A percentile compares a stretch with the other conserved stretches of the same genome.
Conservation (phyloP, 2,888 invertebrate species). For the Lithophane leautieri region DNA sequence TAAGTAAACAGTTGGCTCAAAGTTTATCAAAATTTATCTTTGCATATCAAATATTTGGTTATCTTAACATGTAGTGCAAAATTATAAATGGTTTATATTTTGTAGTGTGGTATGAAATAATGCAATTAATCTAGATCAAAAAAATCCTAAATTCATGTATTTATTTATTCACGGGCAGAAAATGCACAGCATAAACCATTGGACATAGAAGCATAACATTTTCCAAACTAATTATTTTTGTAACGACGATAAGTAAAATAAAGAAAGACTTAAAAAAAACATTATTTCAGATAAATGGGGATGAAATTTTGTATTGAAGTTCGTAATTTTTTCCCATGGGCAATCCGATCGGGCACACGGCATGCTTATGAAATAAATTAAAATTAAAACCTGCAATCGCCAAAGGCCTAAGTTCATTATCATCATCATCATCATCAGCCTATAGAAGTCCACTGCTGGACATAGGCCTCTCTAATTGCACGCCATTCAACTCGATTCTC, state of each 20-base stretch:
- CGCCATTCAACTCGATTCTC: no score
- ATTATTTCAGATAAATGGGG: neutral
- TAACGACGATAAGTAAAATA: no score
- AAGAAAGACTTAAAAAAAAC: no score
- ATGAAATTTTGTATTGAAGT: no score
- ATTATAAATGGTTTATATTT: neutral
- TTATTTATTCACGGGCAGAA: no score
- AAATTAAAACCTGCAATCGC: neutral
- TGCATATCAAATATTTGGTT: neutral
- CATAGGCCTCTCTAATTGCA: no score
- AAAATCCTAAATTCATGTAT: neutral
- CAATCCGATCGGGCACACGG: neutral
- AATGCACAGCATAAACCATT: no score
- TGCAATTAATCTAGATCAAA: neutral
- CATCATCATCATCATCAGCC: no score
- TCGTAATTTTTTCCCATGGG: neutral
- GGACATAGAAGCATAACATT: no score
- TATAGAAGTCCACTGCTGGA: no score
- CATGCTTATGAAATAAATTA: neutral
- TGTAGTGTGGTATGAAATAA: neutral
- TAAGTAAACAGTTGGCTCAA: slow-evolving; percentile 26
- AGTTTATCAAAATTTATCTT: neutral
- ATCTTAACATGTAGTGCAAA: neutral
- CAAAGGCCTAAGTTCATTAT: no score
- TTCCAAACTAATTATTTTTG: neutral